phyloP scores from a whole-genome alignment of 2,113 vertebrate genomes.

The Anas platyrhynchos region DNA sequence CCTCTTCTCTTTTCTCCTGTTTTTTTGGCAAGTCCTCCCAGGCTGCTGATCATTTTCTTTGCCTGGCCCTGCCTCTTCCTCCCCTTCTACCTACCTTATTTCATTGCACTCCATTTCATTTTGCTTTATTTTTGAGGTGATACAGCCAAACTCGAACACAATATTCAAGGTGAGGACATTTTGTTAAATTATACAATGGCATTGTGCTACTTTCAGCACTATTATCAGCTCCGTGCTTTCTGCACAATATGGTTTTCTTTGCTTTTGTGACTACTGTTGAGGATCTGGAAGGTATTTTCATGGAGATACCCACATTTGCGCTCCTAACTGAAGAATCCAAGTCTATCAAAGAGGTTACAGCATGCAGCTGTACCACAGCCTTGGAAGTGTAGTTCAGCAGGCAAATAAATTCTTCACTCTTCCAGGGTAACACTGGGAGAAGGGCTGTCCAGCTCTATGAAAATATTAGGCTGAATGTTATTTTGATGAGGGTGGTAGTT shows the following conservation, averaged over 20 bases:
- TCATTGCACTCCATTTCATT: neutral
- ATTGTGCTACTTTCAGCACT: neutral
- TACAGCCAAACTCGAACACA: neutral
- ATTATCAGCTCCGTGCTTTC: neutral
- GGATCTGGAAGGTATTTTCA: neutral
- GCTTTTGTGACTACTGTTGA: neutral
- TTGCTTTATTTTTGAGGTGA: neutral
- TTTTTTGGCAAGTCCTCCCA: neutral
- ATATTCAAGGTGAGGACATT: neutral
- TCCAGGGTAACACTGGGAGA: neutral
- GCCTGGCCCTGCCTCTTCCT: neutral
- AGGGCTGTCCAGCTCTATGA: neutral
- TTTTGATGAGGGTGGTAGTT: too few relatives aligned
- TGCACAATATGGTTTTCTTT: neutral
- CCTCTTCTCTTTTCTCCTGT: neutral
- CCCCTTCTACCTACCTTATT: neutral
- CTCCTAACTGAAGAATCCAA: neutral
- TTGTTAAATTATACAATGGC: neutral
- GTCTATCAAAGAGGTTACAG: neutral
- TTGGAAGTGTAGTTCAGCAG: neutral
- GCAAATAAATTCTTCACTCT: neutral
- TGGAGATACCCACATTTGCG: constrained; percentile 1
- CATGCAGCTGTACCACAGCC: neutral
- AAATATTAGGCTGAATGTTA: too few relatives aligned
- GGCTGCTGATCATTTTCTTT: neutral